Base-by-base conservation (phyloP, 2,797 vertebrate genomes). In the Epinephelus malabaricus region DNA sequence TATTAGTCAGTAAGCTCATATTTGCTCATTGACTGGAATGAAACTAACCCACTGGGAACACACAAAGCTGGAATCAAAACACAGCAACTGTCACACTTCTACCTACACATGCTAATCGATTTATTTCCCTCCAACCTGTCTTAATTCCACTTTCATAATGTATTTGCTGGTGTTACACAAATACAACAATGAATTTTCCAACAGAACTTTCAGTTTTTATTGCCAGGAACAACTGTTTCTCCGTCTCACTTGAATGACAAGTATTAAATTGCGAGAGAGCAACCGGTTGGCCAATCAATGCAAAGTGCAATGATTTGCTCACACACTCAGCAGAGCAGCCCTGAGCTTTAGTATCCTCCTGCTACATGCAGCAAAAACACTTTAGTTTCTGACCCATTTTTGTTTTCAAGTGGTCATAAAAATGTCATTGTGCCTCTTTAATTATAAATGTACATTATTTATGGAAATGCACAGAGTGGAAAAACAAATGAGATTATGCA, bases 391-490 rank as follows among this genome's bases (percentile, higher is more conserved):
- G 69, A 88, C 82, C 78, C 69, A 66, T 82, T 66, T 76, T 80
- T 67, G 40, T 75, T 75, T 40, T 73, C 65, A 15, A 85, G 82
- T 82, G 67, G 80, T 61, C 59, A 61, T 89, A 86, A 88, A 89
- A 92, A 90, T 91, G 89, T 73, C 86, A 92, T 63, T 43, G 76
- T 69, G 61, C 76, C 69, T 88, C 80, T 89, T 92, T 84, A 86
- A 85, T 83, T 86, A 90, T 86, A 78, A 82, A 86, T 79, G 80
- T 77, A 71, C 75, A 82, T 84, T 68, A 79, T 83, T 88, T 84
- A 85, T 76, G 69, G 46, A 85, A 83, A 87, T 69, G 55, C 27
- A 68, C 55, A 72, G 71, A 70, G 73, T 73, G 59, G 38, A 74
- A 75, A 70, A 54, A 53, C 53, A 49, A 69, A 80, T 45, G 18